Evolutionary conservation across 2,797 vertebrate genomes (phyloP).

Genomic region (Ambastaia sidthimunki): DNA sequence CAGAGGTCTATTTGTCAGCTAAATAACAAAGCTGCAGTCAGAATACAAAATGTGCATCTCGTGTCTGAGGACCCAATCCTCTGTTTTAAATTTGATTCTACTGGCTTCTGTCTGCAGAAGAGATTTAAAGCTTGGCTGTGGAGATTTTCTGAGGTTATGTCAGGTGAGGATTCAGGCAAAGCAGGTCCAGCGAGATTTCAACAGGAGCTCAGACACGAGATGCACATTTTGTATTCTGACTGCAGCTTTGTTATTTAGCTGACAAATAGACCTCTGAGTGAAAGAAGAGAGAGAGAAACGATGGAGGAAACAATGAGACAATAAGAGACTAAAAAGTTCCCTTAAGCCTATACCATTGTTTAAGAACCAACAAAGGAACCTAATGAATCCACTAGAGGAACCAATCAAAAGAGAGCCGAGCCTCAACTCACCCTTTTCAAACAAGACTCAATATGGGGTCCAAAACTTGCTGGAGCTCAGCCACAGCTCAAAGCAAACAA

Average conservation of each 20-base stretch:
- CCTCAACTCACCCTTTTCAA: conserved; percentile 1
- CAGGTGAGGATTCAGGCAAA: background rate
- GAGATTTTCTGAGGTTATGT: background rate
- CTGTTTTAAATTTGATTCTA: background rate
- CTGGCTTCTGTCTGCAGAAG: background rate
- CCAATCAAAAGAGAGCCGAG: background rate
- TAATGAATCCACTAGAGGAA: conserved; percentile 27
- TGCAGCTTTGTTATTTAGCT: background rate
- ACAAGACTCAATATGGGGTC: background rate
- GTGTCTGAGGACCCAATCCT: background rate
- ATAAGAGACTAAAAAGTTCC: background rate
- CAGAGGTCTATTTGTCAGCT: background rate
- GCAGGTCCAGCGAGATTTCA: background rate
- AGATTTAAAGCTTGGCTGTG: background rate
- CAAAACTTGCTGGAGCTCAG: background rate
- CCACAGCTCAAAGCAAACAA: background rate
- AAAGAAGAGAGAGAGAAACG: background rate
- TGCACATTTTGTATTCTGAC: conserved; percentile 1
- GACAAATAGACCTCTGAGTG: conserved; percentile 6
- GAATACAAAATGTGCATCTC: background rate
- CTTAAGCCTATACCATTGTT: background rate
- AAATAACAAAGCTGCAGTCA: conserved; percentile 1
- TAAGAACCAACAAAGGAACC: conserved; percentile 1
- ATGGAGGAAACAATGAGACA: background rate
- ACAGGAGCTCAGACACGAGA: background rate